phyloP scores from a whole-genome alignment of 1,140 invertebrate species.

The Cataglyphis hispanica region DNA sequence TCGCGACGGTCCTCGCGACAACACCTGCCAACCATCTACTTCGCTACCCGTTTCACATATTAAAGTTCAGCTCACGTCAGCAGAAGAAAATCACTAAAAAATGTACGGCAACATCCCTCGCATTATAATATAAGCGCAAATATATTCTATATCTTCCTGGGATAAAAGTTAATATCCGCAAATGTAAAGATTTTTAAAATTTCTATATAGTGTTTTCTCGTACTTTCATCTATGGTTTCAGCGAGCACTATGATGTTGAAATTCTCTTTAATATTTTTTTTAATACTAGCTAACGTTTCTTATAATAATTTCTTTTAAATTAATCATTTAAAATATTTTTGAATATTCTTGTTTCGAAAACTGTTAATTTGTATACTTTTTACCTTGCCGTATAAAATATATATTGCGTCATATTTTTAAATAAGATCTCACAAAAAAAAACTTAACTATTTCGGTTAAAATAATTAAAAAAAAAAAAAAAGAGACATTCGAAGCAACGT shows the following conservation, averaged over 20 bases:
- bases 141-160: not conserved
- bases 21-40: constrained; percentile 60
- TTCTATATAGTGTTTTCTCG: not conserved
- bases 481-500: not conserved
- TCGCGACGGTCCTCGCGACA: constrained; percentile 33
- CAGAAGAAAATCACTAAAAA: constrained; percentile 50
- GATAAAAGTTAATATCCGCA: constrained; percentile 1
- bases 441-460: not conserved
- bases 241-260: not conserved
- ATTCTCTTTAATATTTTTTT: constrained; percentile 18
- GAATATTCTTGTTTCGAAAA: no score
- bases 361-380: not conserved
- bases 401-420: not conserved
- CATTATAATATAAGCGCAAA: constrained; percentile 6
- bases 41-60: constrained; percentile 48
- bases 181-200: constrained; percentile 16
- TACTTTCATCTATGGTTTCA: not conserved
- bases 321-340: not conserved
- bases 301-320: not conserved
- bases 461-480: not conserved
- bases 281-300: not conserved
- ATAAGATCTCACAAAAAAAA: not conserved
- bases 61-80: constrained; percentile 52
- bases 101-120: constrained; percentile 12
- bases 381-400: not conserved